Base-by-base conservation (phyloP, 35 echinoderm and acorn worm genomes). In the Strongylocentrotus purpuratus region DNA sequence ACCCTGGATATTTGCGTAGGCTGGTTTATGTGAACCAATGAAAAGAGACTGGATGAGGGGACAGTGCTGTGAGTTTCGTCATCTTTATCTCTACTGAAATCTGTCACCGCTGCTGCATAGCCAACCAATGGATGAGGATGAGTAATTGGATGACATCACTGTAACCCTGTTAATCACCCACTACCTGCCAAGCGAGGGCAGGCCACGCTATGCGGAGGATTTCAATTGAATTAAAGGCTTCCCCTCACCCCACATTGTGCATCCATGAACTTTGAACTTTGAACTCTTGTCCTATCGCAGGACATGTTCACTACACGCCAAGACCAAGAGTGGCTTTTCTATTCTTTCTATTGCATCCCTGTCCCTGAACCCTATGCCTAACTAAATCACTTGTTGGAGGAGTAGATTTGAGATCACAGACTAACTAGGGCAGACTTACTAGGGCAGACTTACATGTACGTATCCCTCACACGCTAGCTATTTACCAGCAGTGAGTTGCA, bases 121-220 rank as follows among this genome's bases (percentile, higher is more conserved):
- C 18, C 18, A 58, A 58, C 91, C 50, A 93, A 31, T 50, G 91
- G 47, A 55, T 25, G 14, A 31, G 91, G 47, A 93, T 93, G 91
- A 93, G 47, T 93, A 93, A 93, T 33, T 59, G 46, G 48, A 45
- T 93, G 91, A 93, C 91, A 93, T 93, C 91, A 93, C n/a, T 17
- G 46, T 32, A 46, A 11, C 91, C 48, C 91, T 31, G 91, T 93
- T 78, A 93, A 93, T 93, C 91, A 33, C 91, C 91, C 91, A 93
- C 91, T 93, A 93, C 91, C 91, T 93, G 91, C 91, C 91, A 93
- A 11, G n/a, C 35, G 35, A 41, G 35, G 35, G 35, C 35, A 41
- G 35, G 35, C 46, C 28, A 46, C 13, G 46, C 48, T 93, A 93
- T 31, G 45, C 48, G 25, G 91, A 93, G 35, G 91, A 58, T 22